phyloP scores from a whole-genome alignment of 64 coral and sea anemone genomes.

The Hydrozoanthus tunicans region DNA sequence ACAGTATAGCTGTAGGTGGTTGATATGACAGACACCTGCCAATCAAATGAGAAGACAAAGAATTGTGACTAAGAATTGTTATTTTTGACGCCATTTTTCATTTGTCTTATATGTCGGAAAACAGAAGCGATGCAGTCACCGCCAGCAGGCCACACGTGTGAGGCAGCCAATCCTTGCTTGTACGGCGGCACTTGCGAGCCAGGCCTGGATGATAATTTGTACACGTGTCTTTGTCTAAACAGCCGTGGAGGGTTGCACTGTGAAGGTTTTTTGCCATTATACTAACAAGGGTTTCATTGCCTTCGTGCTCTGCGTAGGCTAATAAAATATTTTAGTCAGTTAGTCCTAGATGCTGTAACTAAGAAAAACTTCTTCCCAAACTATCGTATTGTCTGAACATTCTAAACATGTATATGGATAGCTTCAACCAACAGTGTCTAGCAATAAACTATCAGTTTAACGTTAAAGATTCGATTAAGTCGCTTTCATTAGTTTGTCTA shows the following conservation, averaged over 20 bases:
- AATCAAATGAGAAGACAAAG: background rate
- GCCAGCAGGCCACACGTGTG: conserved; percentile 17
- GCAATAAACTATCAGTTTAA: too few relatives aligned
- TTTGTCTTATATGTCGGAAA: background rate
- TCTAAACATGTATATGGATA: too few relatives aligned
- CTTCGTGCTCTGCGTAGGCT: too few relatives aligned
- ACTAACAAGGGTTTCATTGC: too few relatives aligned
- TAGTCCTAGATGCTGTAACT: too few relatives aligned
- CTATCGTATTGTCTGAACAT: too few relatives aligned
- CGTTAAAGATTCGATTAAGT: too few relatives aligned
- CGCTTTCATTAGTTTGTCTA: too few relatives aligned
- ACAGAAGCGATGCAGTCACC: background rate
- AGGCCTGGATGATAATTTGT: background rate
- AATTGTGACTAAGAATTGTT: background rate
- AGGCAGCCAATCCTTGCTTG: conserved; percentile 46
- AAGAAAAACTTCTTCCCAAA: too few relatives aligned
- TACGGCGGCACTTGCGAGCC: conserved; percentile 19
- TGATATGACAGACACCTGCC: background rate
- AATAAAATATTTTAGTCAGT: too few relatives aligned
- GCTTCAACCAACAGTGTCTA: too few relatives aligned
- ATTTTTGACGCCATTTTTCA: background rate
- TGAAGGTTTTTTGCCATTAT: background rate
- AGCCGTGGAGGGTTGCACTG: background rate
- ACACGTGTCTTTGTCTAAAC: background rate
- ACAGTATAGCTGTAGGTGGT: too few relatives aligned